Evolutionary conservation across 1,140 invertebrate species (phyloP).

Genomic region (Cotesia glomerata): DNA sequence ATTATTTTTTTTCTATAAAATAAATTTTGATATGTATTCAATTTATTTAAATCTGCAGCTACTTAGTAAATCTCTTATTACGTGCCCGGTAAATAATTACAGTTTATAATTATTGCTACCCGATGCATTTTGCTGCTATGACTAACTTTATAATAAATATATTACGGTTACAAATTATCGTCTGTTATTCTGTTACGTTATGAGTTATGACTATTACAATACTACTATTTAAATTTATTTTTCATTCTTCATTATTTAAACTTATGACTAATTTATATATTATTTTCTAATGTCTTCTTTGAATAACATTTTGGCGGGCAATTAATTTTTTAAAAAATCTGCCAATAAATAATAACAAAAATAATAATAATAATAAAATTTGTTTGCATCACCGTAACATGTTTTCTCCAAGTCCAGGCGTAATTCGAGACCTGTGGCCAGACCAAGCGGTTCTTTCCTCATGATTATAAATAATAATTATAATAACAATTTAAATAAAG

Average conservation of each 20-base stretch:
- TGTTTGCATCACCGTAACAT: conserved; percentile 1
- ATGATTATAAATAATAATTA: neutral
- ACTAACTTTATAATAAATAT: conserved; percentile 37
- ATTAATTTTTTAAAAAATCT: neutral
- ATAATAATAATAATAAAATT: conserved; percentile 6
- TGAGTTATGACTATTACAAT: no score
- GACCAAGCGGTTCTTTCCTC: conserved; percentile 23
- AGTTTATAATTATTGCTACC: conserved; percentile 53
- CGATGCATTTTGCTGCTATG: conserved; percentile 44
- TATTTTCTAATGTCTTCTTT: no score
- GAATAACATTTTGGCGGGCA: neutral
- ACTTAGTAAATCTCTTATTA: conserved; percentile 33
- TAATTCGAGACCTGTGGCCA: conserved; percentile 44
- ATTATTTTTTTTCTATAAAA: conserved; percentile 32
- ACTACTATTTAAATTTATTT: no score
- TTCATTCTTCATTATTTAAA: no score
- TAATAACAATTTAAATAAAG: no score
- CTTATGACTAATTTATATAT: no score
- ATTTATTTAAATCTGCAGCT: conserved; percentile 15
- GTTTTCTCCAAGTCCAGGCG: conserved; percentile 27
- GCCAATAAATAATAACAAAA: no score
- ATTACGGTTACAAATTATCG: conserved; percentile 4
- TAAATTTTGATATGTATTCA: no score
- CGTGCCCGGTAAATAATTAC: conserved; percentile 49
- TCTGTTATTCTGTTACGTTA: neutral